Evolutionary conservation across 2,797 vertebrate genomes (phyloP), one percentile per base, ranked within the genome.

Genomic region (Lates japonicus): DNA sequence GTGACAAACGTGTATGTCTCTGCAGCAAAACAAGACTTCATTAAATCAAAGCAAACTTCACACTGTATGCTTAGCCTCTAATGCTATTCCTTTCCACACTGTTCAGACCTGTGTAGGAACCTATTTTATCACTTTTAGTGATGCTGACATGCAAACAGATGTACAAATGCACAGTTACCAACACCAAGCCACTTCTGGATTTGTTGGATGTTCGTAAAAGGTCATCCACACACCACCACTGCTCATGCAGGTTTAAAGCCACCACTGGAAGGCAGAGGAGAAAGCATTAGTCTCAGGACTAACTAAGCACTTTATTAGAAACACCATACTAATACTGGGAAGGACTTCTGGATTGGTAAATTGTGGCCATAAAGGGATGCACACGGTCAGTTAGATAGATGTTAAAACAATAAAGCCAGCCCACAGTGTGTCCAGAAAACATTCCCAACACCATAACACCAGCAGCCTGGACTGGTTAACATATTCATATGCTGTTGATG

Each of bases 191-290:
- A 42, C 92, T 88, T 90, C 96, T 95, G 62, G 94, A 90, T 61
- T 90, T 83, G 90, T 93, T 93, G 22, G 95, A 92, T 0, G 97
- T 97, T 76, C 95, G 95, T 33, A 98, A 82, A 1, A 96, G 66
- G 7, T 98, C 96, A 74, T 96, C 95, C 31, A 96, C 63, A 54
- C 88, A 37, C 96, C 97, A 97, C 97, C 97, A 99, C 59, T 80
- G 88, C 41, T 78, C 89, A 61, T 94, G 92, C 77, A 98, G 60
- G 88, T 96, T 96, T 44, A 98, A 65, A 9, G 97, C 97, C 85
- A 97, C 78, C 83, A 97, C 98, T 88, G 66, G 20, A 84, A 74
- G 22, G 60, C 0, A 80, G 10, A 86, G 46, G 41, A 87, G 48
- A 52, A 31, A 44, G 39, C 20, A 0, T 83, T 8, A 65, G 37